phyloP scores from a whole-genome alignment of 2,113 vertebrate species.

The Spea bombifrons region DNA sequence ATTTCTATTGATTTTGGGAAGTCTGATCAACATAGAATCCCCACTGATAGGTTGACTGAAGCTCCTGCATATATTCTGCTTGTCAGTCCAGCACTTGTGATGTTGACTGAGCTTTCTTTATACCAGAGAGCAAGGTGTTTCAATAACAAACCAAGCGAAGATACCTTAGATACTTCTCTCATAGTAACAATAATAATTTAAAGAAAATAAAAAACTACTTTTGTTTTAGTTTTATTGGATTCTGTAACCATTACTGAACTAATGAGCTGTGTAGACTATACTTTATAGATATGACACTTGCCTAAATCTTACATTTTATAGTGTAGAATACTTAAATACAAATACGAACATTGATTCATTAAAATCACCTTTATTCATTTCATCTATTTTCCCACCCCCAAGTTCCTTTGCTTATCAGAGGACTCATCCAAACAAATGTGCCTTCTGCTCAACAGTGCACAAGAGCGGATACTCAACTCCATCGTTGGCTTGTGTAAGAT shows the following conservation, averaged over 20 bases:
- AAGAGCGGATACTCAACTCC: too few species aligned
- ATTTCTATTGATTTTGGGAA: conserved; percentile 47
- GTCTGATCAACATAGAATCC: conserved; percentile 45
- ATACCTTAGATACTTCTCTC: not conserved
- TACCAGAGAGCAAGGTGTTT: conserved; percentile 30
- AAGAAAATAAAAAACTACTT: not conserved
- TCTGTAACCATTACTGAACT: not conserved
- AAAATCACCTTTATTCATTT: too few species aligned
- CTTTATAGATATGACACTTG: too few species aligned
- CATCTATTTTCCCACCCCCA: too few species aligned
- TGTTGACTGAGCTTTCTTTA: conserved; percentile 41
- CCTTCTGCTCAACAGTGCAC: too few species aligned
- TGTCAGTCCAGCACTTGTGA: conserved; percentile 28
- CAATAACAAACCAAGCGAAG: conserved; percentile 3
- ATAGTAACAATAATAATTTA: conserved; percentile 8
- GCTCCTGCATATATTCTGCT: conserved; percentile 36
- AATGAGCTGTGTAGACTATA: too few species aligned
- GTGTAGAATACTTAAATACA: too few species aligned
- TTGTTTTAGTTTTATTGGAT: not conserved
- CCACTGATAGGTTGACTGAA: conserved; percentile 43
- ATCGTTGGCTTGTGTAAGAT: too few species aligned
- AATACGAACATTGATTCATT: too few species aligned
- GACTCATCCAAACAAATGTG: too few species aligned
- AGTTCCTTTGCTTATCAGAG: too few species aligned
- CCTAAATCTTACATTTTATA: too few species aligned